These are phyloP conservation scores for Chaenogobius annularis DNA, from an alignment of 2,113 vertebrate genomes.

Conservation along the genomic window DNA sequence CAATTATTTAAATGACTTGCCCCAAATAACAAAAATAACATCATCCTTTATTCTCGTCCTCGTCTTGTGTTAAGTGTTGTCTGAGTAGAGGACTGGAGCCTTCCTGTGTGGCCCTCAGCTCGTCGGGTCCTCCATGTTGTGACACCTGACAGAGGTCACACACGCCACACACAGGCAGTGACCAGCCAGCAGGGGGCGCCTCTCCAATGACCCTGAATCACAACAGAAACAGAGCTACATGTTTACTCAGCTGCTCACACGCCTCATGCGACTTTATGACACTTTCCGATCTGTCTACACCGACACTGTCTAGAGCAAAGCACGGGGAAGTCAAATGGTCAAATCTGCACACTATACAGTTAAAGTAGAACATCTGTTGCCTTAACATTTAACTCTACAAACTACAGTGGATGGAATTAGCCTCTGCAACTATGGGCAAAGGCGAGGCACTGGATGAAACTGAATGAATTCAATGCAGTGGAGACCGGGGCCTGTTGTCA, in stretches of 20 bases:
- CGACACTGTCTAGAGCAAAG: not conserved
- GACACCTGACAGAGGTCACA: constrained; percentile 47
- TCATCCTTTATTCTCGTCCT: not conserved
- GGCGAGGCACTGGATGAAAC: not conserved
- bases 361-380: not conserved
- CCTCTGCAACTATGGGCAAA: not conserved
- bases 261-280: constrained; percentile 19
- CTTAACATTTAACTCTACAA: not conserved
- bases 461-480: too few species aligned
- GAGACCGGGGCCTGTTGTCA: too few species aligned
- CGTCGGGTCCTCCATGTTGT: constrained; percentile 32
- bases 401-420: not conserved
- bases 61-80: not conserved
- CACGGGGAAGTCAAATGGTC: not conserved
- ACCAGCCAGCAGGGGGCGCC: constrained; percentile 55
- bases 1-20: too few species aligned
- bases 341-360: not conserved
- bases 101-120: constrained; percentile 8
- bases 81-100: not conserved
- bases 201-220: constrained; percentile 44
- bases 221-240: constrained; percentile 40
- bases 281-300: constrained; percentile 7
- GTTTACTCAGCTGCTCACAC: constrained; percentile 68
- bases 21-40: not conserved
- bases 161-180: constrained; percentile 25